phyloP scores from a whole-genome alignment of 2,888 invertebrate species.

The Noctua fimbriata region DNA sequence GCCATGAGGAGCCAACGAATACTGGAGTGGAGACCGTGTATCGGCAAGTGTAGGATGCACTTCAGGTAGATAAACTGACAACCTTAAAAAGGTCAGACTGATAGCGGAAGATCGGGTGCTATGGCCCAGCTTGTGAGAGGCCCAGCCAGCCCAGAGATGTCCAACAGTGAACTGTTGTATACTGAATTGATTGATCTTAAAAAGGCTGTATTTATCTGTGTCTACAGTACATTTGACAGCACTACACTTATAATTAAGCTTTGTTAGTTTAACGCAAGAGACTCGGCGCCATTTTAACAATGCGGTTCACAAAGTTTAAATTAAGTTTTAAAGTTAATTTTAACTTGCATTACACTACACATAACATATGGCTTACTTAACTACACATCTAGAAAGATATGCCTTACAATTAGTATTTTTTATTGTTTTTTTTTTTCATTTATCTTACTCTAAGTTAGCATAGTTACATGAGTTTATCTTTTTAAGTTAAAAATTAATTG shows the following conservation, averaged over 20 bases:
- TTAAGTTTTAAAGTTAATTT: conserved; percentile 39
- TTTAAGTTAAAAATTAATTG: conserved; percentile 29
- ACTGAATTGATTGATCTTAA: neutral
- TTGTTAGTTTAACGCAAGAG: neutral
- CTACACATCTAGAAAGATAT: conserved; percentile 54
- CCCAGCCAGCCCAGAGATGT: neutral
- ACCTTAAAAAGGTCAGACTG: neutral
- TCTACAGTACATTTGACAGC: neutral
- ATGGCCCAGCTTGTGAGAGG: neutral
- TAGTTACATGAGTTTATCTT: conserved; percentile 43
- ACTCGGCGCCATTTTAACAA: conserved; percentile 20
- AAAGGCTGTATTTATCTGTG: neutral
- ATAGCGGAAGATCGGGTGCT: neutral
- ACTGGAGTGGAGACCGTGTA: neutral
- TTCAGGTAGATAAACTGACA: neutral
- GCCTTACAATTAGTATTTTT: conserved; percentile 57
- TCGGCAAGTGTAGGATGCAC: neutral
- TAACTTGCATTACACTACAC: conserved; percentile 31
- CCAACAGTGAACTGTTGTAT: neutral
- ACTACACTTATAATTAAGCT: neutral
- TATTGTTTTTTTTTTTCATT: conserved; percentile 51
- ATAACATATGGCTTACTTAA: conserved; percentile 43
- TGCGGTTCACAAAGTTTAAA: neutral
- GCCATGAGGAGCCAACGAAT: neutral
- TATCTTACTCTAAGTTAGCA: conserved; percentile 53